Percentiles rank a stretch among this genome's conserved stretches.
These are phyloP conservation scores for Drosophila athabasca DNA, from an alignment of 1,140 invertebrate genomes.

Conservation along the genomic window DNA sequence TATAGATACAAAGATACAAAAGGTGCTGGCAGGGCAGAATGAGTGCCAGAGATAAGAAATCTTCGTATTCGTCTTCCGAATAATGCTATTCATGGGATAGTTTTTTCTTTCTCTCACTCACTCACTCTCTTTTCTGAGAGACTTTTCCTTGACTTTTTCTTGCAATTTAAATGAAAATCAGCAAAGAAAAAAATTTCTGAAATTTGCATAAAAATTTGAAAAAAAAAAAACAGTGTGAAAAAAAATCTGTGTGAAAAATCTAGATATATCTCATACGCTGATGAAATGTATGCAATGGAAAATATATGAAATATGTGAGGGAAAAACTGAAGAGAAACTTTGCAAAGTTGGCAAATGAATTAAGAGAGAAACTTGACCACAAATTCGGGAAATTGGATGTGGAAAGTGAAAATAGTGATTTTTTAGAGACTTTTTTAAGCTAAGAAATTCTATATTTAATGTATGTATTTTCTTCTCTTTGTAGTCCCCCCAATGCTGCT, in stretches of 20 bases:
- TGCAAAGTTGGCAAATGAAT: slow-evolving; percentile 25
- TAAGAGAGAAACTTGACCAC: slow-evolving; percentile 28
- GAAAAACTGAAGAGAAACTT: slow-evolving; percentile 3
- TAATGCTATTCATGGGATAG: slow-evolving; percentile 75
- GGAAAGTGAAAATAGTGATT: neutral
- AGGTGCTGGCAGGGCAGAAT: slow-evolving; percentile 22
- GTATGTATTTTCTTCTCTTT: neutral
- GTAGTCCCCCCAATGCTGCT: slow-evolving; percentile 82
- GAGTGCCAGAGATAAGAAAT: slow-evolving; percentile 21
- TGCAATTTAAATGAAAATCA: slow-evolving; percentile 76
- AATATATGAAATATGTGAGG: slow-evolving; percentile 21
- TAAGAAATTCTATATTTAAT: too few relatives aligned
- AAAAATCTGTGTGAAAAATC: slow-evolving; percentile 27
- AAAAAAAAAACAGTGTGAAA: slow-evolving; percentile 26
- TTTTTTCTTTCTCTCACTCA: slow-evolving; percentile 33
- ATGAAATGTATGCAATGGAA: neutral
- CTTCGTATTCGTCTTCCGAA: slow-evolving; percentile 21
- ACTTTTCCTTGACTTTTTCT: slow-evolving; percentile 37
- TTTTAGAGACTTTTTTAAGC: too few relatives aligned
- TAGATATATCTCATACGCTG: slow-evolving; percentile 18
- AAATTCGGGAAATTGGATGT: slow-evolving; percentile 3
- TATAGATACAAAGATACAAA: slow-evolving; percentile 56
- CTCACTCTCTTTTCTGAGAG: slow-evolving; percentile 37
- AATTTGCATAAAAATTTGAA: slow-evolving; percentile 52
- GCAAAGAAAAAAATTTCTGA: slow-evolving; percentile 45